Base-by-base conservation (phyloP, 1,140 invertebrate genomes). In the Bacillus rossius region DNA sequence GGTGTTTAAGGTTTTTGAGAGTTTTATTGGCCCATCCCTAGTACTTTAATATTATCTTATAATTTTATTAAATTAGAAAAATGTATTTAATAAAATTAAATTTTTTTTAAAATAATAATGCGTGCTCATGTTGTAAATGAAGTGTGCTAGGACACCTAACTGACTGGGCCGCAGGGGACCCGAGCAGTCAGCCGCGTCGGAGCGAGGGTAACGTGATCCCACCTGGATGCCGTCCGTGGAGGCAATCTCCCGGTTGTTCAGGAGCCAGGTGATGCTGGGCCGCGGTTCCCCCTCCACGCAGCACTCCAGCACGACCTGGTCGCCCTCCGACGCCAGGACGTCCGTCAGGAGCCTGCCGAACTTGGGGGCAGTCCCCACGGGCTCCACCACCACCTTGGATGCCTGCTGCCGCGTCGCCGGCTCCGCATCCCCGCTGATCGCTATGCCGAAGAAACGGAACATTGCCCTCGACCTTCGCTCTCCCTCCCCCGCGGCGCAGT, bases 311-410 rank as follows among this genome's bases (percentile, higher is more conserved):
- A 77, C 77, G 16, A 88, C 86, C 65, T 80, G 74, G 55, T 90
- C 85, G 1, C 87, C 87, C 65, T 85, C 81, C 14, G 79, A 79
- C 1, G 84, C 81, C 23, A 86, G 70, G 22, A 83, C 76, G 67
- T 91, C 87, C 5, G 81, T 79, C 3, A 89, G 73, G 8, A 90
- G 72, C 66, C 85, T 82, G n/a, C 77, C 79, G 65, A 91, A 91
- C 56, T 83, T 83, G 37, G 88, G 88, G 19, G 81, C 72, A 2
- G 71, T 65, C 53, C 76, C 78, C 50, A 62, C 52, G 45, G 69
- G 67, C 65, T 74, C 67, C 50, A 74, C 63, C 43, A 74, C 70
- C 56, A 38, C 43, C 23, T 34, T 22, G 10, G 16, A 26, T 13
- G 52, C n/a, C 25, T 64, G 55, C 3, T 38, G 25, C 60, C 67